Base-by-base conservation (phyloP, 1,140 invertebrate species). In the Drosophila nannoptera region DNA sequence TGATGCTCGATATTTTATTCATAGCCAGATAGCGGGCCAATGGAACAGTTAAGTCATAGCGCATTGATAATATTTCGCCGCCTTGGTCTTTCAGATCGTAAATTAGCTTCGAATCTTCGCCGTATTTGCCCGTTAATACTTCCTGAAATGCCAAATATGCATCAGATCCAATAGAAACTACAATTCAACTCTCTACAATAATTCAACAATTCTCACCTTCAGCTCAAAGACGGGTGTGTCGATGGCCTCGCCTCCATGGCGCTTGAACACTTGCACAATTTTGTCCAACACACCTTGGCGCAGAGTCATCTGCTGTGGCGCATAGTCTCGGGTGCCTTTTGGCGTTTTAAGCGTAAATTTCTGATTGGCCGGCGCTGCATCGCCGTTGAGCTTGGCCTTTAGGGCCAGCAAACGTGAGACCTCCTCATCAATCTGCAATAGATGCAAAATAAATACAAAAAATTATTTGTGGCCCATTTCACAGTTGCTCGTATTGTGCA, bases 181-280 rank as follows among this genome's bases (percentile, higher is more conserved):
- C 1, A 22, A 22, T 22, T 22, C 22, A 2, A 22, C 22, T 22
- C 22, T 22, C 22, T 22, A 22, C 22, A 22, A 22, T 22, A 22
- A 22, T 1, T 22, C 22, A 22, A 22, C 22, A 22, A 29, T 48
- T 12, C 73, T 87, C 90, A 98, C 97, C 92, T 98, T 99, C 7
- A 99, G 90, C 91, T 99, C 99, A 92, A 99, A 99, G 11, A 99
- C 96, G 60, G 99, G 99, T 45, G 99, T 99, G 87, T 99, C 99
- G 88, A 99, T 98, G 12, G 97, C 96, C 88, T 98, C 97, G 49
- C 97, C 99, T n/a, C 98, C 99, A 89, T 99, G 98, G 58, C 94
- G 94, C 90, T 99, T 98, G 87, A 99, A 99, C 64, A 97, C 95
- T 36, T 93, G 87, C 8, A 96, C 92, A 75, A 99, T 97, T 90